These are phyloP conservation scores for Poeciliopsis turneri DNA, from an alignment of 2,797 vertebrate genomes.

Conservation along the genomic window DNA sequence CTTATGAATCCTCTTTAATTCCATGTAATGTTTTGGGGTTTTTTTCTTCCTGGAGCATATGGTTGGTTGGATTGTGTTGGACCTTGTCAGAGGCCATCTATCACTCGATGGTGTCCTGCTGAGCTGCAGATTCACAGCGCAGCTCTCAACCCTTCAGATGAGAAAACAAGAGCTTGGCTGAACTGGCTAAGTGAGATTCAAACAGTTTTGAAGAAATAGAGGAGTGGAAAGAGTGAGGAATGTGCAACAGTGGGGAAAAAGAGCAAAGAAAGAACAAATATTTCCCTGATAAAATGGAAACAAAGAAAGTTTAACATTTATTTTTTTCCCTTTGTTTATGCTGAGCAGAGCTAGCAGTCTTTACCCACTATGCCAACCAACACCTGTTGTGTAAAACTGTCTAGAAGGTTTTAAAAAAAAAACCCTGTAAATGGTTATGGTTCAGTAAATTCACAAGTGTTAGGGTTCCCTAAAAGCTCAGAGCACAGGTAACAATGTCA, in stretches of 20 bases:
- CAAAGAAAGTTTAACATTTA: slow-evolving; percentile 24
- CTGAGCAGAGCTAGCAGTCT: slow-evolving; percentile 13
- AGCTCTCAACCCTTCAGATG: slow-evolving; percentile 51
- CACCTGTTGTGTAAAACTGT: slow-evolving; percentile 50
- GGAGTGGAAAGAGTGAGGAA: slow-evolving; percentile 29
- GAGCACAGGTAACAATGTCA: slow-evolving; percentile 45
- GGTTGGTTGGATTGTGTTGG: slow-evolving; percentile 74
- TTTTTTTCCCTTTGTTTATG: slow-evolving; percentile 13
- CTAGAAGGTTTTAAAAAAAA: slow-evolving; percentile 37
- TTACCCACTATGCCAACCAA: slow-evolving; percentile 12
- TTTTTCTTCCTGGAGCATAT: slow-evolving; percentile 58
- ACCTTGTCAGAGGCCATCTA: slow-evolving; percentile 80
- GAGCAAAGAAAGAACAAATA: slow-evolving; percentile 30
- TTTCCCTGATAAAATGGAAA: slow-evolving; percentile 20
- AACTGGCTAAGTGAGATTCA: slow-evolving; percentile 22
- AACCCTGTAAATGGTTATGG: slow-evolving; percentile 18
- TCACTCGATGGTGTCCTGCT: slow-evolving; percentile 76
- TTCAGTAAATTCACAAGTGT: slow-evolving; percentile 53
- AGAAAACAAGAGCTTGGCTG: slow-evolving; percentile 68
- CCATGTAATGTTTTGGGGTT: slow-evolving; percentile 47
- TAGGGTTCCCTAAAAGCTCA: slow-evolving; percentile 28
- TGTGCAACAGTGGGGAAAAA: slow-evolving; percentile 31
- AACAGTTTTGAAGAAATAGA: slow-evolving; percentile 6
- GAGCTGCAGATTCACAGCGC: slow-evolving; percentile 46
- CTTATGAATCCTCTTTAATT: slow-evolving; percentile 68